phyloP scores from a whole-genome alignment of 2,888 invertebrate species.

The Drosophila stalkeri region DNA sequence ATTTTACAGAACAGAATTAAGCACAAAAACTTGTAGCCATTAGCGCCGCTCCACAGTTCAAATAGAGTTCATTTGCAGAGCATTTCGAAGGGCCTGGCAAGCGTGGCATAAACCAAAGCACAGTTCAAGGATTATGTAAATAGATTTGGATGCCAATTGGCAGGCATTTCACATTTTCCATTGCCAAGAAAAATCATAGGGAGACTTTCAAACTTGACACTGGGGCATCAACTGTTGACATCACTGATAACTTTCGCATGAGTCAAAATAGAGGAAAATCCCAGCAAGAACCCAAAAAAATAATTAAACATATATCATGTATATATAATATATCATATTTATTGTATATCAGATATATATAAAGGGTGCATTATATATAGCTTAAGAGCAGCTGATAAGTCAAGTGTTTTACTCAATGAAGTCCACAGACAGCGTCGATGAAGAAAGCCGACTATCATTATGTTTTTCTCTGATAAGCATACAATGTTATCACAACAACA shows the following conservation, averaged over 20 bases:
- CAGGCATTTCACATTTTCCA: neutral
- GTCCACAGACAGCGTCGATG: neutral
- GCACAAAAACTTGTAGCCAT: neutral
- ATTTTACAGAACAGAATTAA: neutral
- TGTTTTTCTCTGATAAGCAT: constrained; percentile 4
- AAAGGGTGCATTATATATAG: neutral
- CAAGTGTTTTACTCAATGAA: constrained; percentile 11
- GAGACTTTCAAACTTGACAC: neutral
- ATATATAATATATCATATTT: neutral
- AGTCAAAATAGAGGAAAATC: constrained; percentile 1
- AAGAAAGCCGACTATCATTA: constrained; percentile 2
- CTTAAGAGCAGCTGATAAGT: constrained; percentile 4
- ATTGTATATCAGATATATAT: neutral
- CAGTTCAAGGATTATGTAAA: constrained; percentile 32
- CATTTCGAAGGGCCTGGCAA: constrained; percentile 1
- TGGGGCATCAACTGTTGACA: neutral
- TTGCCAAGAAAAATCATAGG: constrained; percentile 14
- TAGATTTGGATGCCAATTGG: constrained; percentile 23
- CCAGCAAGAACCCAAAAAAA: neutral
- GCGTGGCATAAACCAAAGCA: neutral
- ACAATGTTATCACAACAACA: constrained; percentile 4
- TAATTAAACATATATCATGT: neutral
- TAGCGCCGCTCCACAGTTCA: constrained; percentile 14
- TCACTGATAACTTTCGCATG: constrained; percentile 12
- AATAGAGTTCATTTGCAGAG: constrained; percentile 5